phyloP scores from a whole-genome alignment of 2,888 invertebrate species.

The Pristionchus maxplancki region DNA sequence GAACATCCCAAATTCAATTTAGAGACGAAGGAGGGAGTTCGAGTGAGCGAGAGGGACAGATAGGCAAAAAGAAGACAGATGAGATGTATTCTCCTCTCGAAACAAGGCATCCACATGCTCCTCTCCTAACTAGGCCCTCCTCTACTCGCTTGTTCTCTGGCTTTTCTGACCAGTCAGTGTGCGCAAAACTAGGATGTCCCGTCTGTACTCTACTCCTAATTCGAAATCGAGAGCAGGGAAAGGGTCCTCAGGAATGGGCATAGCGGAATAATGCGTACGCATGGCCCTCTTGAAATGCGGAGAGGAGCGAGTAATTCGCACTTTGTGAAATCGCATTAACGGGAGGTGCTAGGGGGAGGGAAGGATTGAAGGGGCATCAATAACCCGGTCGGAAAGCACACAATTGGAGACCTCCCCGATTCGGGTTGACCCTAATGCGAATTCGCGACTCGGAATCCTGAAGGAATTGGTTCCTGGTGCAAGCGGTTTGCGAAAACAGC shows the following conservation, averaged over 20 bases:
- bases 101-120: neutral
- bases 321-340: conserved; percentile 31
- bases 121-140: neutral
- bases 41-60: neutral
- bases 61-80: neutral
- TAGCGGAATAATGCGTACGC: conserved; percentile 13
- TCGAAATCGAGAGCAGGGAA: neutral
- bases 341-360: neutral
- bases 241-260: neutral
- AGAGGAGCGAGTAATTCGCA: neutral
- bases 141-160: neutral
- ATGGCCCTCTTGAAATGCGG: neutral
- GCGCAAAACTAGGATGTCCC: neutral
- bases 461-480: neutral
- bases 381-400: neutral
- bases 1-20: conserved; percentile 36
- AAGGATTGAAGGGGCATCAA: neutral
- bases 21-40: neutral
- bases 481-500: neutral
- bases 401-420: neutral
- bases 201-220: neutral
- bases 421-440: neutral
- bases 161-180: neutral
- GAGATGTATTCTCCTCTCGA: neutral
- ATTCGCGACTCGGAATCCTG: neutral